Conservation (phyloP, 37 sponge, comb jelly and placozoan species). For the Aplysina aerophoba region DNA sequence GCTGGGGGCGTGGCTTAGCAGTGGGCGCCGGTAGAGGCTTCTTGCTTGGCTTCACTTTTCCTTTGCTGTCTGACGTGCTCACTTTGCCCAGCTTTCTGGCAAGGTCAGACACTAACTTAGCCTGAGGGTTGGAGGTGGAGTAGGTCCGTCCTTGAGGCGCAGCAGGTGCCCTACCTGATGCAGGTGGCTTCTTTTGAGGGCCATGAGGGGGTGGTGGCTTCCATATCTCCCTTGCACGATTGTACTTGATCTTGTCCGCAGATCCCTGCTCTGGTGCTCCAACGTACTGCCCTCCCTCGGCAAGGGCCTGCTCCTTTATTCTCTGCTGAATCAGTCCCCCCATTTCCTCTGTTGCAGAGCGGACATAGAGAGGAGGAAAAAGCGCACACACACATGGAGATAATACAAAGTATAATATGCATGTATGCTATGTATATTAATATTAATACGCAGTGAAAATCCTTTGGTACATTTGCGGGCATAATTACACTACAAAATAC, state of each 20-base stretch:
- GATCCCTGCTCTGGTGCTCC: background rate
- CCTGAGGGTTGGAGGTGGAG: background rate
- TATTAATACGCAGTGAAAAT: no score
- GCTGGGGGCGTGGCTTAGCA: background rate
- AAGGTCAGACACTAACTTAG: background rate
- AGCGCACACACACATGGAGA: background rate
- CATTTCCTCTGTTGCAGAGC: background rate
- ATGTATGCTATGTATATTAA: background rate
- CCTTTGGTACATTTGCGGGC: no score
- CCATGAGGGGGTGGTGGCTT: background rate
- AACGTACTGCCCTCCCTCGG: background rate
- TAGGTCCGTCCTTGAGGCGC: no score
- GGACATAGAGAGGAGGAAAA: background rate
- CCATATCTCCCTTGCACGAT: background rate
- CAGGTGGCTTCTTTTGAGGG: background rate
- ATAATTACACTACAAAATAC: no score
- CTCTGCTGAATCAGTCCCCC: conserved; percentile 11
- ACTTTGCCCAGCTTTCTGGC: background rate
- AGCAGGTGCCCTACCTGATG: no score
- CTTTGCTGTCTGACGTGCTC: background rate
- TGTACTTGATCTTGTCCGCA: background rate
- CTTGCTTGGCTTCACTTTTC: background rate
- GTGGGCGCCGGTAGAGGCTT: background rate
- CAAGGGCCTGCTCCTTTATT: background rate
- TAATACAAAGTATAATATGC: background rate